Conservation (phyloP, 1,140 invertebrate species). For the Myzus persicae region DNA sequence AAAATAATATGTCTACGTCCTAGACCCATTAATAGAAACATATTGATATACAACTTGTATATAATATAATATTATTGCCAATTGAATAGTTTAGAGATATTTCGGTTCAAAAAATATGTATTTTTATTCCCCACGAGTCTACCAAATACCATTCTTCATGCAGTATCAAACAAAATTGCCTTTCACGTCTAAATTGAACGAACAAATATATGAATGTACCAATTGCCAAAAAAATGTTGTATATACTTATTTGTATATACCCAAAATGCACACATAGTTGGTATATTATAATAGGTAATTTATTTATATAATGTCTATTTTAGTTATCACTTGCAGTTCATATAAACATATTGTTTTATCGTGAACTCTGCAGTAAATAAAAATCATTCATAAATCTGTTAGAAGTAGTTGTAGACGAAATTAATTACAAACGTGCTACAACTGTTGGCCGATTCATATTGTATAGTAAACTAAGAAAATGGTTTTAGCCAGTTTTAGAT, state of each 20-base stretch:
- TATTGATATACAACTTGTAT: background rate
- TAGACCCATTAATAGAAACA: background rate
- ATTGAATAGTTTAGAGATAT: background rate
- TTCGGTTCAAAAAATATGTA: background rate
- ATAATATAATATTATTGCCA: background rate
- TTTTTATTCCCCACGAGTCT: background rate
- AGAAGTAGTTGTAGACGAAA: background rate
- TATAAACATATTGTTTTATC: background rate
- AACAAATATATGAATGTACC: background rate
- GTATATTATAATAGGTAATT: background rate
- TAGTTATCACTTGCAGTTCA: background rate
- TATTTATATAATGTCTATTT: background rate
- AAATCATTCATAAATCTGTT: background rate
- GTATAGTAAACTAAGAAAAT: background rate
- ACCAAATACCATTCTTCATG: background rate
- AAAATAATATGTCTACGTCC: background rate
- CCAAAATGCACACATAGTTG: background rate
- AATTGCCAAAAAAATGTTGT: background rate
- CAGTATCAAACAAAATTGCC: background rate
- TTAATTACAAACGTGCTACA: background rate
- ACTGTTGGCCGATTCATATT: background rate
- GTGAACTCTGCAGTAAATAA: background rate
- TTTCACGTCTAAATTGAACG: background rate
- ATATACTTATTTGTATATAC: background rate
- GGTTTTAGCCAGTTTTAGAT: background rate